Base-by-base conservation (phyloP, 1,140 invertebrate species). In the Elysia chlorotica region DNA sequence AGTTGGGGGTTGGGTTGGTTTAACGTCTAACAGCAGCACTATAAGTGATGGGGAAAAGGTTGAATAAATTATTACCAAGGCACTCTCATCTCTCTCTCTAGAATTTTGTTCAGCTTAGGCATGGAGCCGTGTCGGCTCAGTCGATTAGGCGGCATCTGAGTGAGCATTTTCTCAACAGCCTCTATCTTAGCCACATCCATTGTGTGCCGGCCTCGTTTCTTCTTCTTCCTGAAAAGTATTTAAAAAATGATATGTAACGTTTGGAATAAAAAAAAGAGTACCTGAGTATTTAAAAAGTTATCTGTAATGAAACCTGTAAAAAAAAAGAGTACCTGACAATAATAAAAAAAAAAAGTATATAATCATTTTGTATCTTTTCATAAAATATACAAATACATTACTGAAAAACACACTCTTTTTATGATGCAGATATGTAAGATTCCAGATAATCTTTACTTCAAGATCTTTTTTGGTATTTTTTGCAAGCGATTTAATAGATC, bases 161-260 rank as follows among this genome's bases (percentile, higher is more conserved):
- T 65, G 10, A 86, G 66, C 36, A 85, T 86, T 57, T 72, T 80
- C 69, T 86, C 81, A 36, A 84, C 79, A n/a, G 81, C 81, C 53
- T 85, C 81, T n/a, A 86, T 73, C 59, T 82, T 75, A 2, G 75
- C 74, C 78, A 82, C 81, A 57, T 79, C 80, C 25, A 84, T 66
- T 17, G 73, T 76, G 54, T 63, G 75, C 25, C 71, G 73, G n/a
- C 66, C 76, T 33, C 74, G 78, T 36, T 79, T 79, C 63, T 81
- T 84, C 74, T 80, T 82, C 63, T 75, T 81, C 48, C 78, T 72
- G 28, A 33, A 54, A 63, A 65, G 10, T 28, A 57, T 23, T n/a
- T 57, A 28, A 71, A 2, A 62, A 37, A 61, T 65, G 30, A 35
- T 35, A 19, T 41, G 6, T 69, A n/a, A n/a, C n/a, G n/a, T n/a